These are phyloP conservation scores for Plectropomus leopardus DNA, from an alignment of 2,113 vertebrate genomes.

Conservation along the genomic window DNA sequence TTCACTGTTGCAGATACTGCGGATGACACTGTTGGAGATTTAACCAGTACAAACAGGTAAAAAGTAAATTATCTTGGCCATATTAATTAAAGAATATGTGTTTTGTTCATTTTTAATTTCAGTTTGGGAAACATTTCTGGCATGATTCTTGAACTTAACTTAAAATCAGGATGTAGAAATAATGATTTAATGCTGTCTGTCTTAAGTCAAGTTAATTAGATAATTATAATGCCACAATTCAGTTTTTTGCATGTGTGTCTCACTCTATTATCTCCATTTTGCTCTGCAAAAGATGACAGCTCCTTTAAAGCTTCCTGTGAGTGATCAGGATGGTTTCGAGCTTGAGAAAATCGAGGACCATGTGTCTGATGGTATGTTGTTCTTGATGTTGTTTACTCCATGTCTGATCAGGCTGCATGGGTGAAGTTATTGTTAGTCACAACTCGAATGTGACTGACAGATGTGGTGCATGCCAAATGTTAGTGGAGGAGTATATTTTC, in stretches of 20 bases:
- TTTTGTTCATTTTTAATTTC: background rate
- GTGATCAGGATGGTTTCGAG: conserved; percentile 28
- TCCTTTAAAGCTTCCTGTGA: conserved; percentile 26
- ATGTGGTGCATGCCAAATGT: conserved; percentile 1
- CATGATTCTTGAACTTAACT: background rate
- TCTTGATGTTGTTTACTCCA: conserved; percentile 8
- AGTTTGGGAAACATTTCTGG: background rate
- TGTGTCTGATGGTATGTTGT: conserved; percentile 38
- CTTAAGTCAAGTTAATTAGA: background rate
- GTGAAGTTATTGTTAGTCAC: conserved; percentile 6
- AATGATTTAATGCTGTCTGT: background rate
- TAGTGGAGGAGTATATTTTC: conserved; percentile 23
- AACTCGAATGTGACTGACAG: conserved; percentile 1
- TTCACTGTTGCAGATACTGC: conserved; percentile 31
- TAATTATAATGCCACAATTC: background rate
- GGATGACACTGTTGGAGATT: conserved; percentile 32
- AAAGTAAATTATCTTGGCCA: conserved; percentile 1
- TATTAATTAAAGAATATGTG: background rate
- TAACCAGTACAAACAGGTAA: conserved; percentile 47
- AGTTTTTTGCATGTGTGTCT: conserved; percentile 2
- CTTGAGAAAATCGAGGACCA: background rate
- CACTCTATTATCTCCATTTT: conserved; percentile 1
- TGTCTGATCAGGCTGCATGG: background rate
- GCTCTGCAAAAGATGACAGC: conserved; percentile 55
- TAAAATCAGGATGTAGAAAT: background rate